A percentile compares a stretch with the other conserved stretches of the same genome.
Conservation (phyloP, 2,797 vertebrate species). For the Lacerta bilineata region DNA sequence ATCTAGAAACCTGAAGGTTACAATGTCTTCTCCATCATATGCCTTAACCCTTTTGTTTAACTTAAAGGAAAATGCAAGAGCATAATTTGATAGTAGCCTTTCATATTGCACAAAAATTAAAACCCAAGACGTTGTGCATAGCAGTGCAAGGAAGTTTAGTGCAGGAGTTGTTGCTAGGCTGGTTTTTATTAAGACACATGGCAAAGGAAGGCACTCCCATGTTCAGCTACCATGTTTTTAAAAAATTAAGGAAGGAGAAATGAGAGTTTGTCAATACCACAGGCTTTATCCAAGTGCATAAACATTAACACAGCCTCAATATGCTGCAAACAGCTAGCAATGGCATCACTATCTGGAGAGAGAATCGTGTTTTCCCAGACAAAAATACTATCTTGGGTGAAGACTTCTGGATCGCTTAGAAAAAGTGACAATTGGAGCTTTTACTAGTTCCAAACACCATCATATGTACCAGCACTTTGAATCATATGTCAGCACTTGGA, state of each 20-base stretch:
- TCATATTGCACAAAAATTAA: conserved; percentile 7
- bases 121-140: background rate
- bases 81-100: background rate
- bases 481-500: background rate
- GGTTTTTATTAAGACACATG: background rate
- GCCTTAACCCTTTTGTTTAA: background rate
- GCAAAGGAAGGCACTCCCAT: background rate
- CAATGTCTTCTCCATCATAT: background rate
- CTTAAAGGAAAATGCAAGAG: background rate
- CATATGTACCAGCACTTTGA: background rate
- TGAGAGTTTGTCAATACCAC: background rate
- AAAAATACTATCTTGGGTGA: conserved; percentile 6
- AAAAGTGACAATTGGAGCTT: background rate
- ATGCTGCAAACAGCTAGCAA: background rate
- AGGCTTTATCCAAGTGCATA: background rate
- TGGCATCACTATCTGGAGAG: background rate
- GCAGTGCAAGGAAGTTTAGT: background rate
- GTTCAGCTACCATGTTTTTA: background rate
- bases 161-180: background rate
- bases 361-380: background rate
- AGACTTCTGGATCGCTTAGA: background rate
- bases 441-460: background rate
- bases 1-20: background rate
- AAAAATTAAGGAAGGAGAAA: background rate
- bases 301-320: background rate